Conservation (phyloP, 2,113 vertebrate genomes). For the Seriola aureovittata region DNA sequence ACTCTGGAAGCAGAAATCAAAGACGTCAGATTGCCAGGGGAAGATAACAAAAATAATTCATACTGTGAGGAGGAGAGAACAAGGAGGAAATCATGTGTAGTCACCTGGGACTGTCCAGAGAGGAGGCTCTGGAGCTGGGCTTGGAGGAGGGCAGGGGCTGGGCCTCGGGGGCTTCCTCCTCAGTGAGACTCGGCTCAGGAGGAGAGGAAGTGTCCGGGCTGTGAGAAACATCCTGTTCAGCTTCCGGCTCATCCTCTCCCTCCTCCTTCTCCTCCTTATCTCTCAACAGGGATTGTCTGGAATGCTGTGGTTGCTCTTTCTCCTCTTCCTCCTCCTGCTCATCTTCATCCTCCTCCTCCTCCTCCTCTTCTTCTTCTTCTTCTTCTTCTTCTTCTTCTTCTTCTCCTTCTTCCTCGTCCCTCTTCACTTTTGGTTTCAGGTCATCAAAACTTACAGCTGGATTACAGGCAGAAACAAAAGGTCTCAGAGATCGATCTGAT, state of each 20-base stretch:
- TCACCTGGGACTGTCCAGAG: constrained; percentile 66
- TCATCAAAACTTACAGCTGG: constrained; percentile 41
- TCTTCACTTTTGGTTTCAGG: constrained; percentile 39
- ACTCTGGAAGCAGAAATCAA: constrained; percentile 40
- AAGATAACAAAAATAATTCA: constrained; percentile 5
- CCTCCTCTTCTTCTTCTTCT: constrained; percentile 20
- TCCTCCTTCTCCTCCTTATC: constrained; percentile 48
- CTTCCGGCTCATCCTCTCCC: constrained; percentile 40
- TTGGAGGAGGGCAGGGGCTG: constrained; percentile 45
- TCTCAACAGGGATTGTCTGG: constrained; percentile 20
- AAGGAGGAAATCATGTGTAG: constrained; percentile 29
- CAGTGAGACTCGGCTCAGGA: constrained; percentile 51
- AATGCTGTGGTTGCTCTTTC: constrained; percentile 22
- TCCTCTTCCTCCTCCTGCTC: constrained; percentile 33
- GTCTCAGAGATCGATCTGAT: background rate
- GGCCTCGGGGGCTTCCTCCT: constrained; percentile 40
- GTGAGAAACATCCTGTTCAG: constrained; percentile 60
- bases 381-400: constrained; percentile 23
- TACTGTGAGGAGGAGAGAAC: background rate
- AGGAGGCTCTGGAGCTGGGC: constrained; percentile 50
- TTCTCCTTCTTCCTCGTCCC: constrained; percentile 9
- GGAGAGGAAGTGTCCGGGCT: constrained; percentile 47
- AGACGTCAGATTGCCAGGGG: constrained; percentile 1
- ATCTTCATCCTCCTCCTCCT: constrained; percentile 10
- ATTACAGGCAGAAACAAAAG: constrained; percentile 38